Base-by-base conservation (phyloP, 2,888 invertebrate genomes). In the Phoenoteleia sp. region DNA sequence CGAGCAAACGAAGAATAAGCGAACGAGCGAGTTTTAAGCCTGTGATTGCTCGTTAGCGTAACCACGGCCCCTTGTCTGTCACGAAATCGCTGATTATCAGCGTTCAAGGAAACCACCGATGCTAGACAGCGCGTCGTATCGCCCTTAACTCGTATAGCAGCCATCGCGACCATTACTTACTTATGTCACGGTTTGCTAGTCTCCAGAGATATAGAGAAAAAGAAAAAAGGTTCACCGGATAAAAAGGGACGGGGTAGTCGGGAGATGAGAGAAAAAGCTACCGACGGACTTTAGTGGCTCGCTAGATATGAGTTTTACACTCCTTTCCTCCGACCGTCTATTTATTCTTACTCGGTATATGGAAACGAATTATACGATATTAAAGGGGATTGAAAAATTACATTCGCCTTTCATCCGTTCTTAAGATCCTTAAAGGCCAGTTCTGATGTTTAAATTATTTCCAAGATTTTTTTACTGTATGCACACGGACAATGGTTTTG, bases 41-140 rank as follows among this genome's bases (percentile, higher is more conserved):
- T 89, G 91, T 91, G 93, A 93, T 93, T 93, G 93, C 93, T 93
- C 93, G 93, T 94, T 94, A 94, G 93, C 91, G 91, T 91, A 88
- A 90, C 91, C 91, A 93, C 93, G 93, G 93, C 93, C 93, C 93
- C 93, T 93, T 94, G 93, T 93, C 93, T 93, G 93, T 93, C 93
- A 93, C 93, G 93, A 94, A 94, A 94, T 94, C 93, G 89, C 93
- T 94, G 93, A 94, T 93, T 93, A 93, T 93, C 93, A 93, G 93
- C 93, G 93, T 93, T 93, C 93, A 92, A 93, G 93, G 93, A 93
- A 93, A 93, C 92, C 90, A 90, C 89, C 89, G 89, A 88, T 91
- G 90, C 89, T 88, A 87, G 83, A 81, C 81, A 82, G 84, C 86
- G 87, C 86, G 89, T 89, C 88, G 75, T 81, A 87, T 87, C 86